These are phyloP conservation scores for Hybognathus amarus DNA, from an alignment of 2,797 vertebrate species.

Conservation along the genomic window DNA sequence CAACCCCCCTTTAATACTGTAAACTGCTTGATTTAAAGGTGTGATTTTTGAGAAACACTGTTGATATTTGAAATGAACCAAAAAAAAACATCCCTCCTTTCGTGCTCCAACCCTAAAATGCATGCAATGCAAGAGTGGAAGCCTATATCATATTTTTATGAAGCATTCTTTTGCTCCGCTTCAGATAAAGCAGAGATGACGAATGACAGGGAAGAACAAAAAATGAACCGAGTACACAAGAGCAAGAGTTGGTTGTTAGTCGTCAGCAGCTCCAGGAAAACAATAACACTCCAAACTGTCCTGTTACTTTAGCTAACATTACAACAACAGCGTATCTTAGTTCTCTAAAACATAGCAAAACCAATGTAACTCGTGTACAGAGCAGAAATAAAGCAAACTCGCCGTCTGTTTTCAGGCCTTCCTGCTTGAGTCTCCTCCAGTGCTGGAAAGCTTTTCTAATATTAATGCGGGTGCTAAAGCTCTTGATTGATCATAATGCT, in stretches of 20 bases:
- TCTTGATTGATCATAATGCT: background rate
- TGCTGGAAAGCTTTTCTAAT: background rate
- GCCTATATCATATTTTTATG: background rate
- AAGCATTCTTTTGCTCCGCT: background rate
- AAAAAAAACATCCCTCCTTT: no score
- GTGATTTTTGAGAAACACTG: background rate
- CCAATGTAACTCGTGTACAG: accelerated
- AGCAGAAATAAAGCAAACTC: background rate
- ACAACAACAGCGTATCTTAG: background rate
- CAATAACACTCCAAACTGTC: background rate
- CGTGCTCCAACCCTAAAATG: no score
- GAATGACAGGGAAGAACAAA: background rate
- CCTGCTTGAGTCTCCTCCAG: background rate
- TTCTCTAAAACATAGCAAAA: background rate
- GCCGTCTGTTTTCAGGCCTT: background rate
- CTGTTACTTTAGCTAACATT: background rate
- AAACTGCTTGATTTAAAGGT: background rate
- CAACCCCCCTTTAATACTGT: no score
- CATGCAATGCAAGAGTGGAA: background rate
- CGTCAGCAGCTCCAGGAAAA: background rate
- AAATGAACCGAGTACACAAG: background rate
- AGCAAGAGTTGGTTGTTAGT: background rate
- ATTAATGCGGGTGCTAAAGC: background rate
- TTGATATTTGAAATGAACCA: background rate
- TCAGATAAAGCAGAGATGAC: background rate